Conservation (phyloP, 2,113 vertebrate species). For the Panurus biarmicus region DNA sequence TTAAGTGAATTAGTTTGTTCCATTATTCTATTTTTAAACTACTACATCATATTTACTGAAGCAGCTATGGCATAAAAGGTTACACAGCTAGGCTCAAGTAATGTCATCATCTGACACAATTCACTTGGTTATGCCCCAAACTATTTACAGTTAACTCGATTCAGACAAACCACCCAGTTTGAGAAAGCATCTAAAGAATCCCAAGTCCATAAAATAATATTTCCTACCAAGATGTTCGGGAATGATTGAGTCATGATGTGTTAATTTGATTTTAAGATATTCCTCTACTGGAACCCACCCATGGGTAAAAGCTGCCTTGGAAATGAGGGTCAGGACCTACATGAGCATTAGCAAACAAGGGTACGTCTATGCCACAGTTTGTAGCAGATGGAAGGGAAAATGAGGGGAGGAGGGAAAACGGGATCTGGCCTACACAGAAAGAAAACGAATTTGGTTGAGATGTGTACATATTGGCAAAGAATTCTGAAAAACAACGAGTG, state of each 20-base stretch:
- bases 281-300: neutral
- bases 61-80: conserved; percentile 11
- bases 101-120: conserved; percentile 20
- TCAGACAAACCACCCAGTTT: neutral
- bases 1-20: conserved; percentile 19
- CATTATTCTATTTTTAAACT: conserved; percentile 33
- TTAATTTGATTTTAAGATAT: neutral
- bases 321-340: neutral
- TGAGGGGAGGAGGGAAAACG: neutral
- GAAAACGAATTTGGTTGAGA: neutral
- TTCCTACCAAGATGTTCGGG: neutral
- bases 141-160: conserved; percentile 36
- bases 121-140: conserved; percentile 4
- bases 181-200: neutral
- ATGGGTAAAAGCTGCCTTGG: neutral
- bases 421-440: neutral
- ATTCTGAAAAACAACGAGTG: neutral
- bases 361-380: neutral
- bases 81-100: conserved; percentile 13
- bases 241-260: neutral
- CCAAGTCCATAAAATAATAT: neutral
- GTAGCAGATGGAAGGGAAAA: neutral
- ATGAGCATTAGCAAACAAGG: neutral
- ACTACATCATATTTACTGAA: conserved; percentile 30
- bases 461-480: neutral